Base-by-base conservation (phyloP, 2,888 invertebrate species). In the Dexiosoma caninum region DNA sequence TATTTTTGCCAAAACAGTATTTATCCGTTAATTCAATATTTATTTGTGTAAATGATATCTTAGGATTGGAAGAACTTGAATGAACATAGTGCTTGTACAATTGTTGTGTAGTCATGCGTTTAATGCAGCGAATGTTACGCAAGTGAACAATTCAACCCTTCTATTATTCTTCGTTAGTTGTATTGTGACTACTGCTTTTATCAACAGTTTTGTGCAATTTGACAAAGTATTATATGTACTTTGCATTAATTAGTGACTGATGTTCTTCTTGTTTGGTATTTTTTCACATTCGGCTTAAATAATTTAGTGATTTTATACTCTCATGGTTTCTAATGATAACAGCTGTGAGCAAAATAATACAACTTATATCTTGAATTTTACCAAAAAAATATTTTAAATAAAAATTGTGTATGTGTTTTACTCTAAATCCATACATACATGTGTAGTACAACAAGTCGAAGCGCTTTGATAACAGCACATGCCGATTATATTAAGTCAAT, bases 241-340 rank as follows among this genome's bases (percentile, higher is more conserved):
- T 71, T 71, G 40, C 60, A 60, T 71, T 71, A 71, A 71, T 49
- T 71, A 40, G 30, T 30, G 23, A 12, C 51, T 32, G n/a, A 40
- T 70, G 9, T 10, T 66, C 40, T 23, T 19, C 1, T 32, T 37
- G 44, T 0, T 44, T 42, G 27, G 27, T 55, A 55, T 40, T 27
- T 8, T 19, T 19, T 10, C 23, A 12, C 21, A 12, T 23, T 21
- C 2, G 23, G 14, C 23, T 32, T 57, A 69, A 57, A 57, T 35
- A 42, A 55, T 44, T 57, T 21, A 57, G 35, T 69, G 23, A 42
- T 19, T 32, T 19, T 10, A 21, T 19, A 0, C 12, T 5, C 1
- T 21, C 12, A 10, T 46, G 12, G 6, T 46, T 44, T 44, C 9
- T 12, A 6, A 12, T 21, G 12, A 23, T 12, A 10, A 44, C 8